Conservation (phyloP, 2,797 vertebrate species). For the Austrolebias charrua region DNA sequence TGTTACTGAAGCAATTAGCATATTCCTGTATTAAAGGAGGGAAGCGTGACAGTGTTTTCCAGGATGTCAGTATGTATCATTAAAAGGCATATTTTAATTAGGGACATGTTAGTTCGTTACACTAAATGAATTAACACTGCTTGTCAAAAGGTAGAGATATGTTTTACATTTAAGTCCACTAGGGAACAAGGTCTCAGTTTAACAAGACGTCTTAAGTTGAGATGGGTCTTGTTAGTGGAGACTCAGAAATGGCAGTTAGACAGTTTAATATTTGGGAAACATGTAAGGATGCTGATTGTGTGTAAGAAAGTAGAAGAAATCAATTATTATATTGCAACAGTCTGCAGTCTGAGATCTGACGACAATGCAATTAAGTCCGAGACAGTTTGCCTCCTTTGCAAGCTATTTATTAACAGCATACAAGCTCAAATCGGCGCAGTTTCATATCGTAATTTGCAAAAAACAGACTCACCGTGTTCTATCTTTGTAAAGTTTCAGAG, state of each 20-base stretch:
- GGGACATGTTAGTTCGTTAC: constrained; percentile 84
- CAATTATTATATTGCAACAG: constrained; percentile 54
- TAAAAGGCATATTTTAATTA: constrained; percentile 88
- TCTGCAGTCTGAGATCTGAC: constrained; percentile 51
- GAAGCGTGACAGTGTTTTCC: constrained; percentile 82
- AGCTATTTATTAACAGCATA: constrained; percentile 29
- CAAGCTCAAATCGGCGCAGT: constrained; percentile 21
- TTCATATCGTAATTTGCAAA: constrained; percentile 24
- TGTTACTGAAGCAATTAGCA: constrained; percentile 89
- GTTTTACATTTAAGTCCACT: constrained; percentile 80
- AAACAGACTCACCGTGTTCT: constrained; percentile 7
- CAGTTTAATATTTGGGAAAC: constrained; percentile 66
- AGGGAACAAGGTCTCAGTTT: constrained; percentile 80
- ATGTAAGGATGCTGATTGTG: constrained; percentile 44
- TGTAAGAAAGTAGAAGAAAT: constrained; percentile 56
- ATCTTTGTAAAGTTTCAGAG: constrained; percentile 78
- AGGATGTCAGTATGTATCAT: constrained; percentile 83
- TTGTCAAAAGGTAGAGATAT: constrained; percentile 81
- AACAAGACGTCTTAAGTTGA: constrained; percentile 76
- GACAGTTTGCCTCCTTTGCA: constrained; percentile 41
- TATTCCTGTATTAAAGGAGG: constrained; percentile 80
- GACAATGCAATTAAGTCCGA: constrained; percentile 43
- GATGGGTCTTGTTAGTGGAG: constrained; percentile 68
- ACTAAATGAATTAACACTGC: constrained; percentile 85
- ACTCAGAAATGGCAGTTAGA: constrained; percentile 63